phyloP scores from a whole-genome alignment of 2,113 vertebrate species.

The Chionodraco myersi region DNA sequence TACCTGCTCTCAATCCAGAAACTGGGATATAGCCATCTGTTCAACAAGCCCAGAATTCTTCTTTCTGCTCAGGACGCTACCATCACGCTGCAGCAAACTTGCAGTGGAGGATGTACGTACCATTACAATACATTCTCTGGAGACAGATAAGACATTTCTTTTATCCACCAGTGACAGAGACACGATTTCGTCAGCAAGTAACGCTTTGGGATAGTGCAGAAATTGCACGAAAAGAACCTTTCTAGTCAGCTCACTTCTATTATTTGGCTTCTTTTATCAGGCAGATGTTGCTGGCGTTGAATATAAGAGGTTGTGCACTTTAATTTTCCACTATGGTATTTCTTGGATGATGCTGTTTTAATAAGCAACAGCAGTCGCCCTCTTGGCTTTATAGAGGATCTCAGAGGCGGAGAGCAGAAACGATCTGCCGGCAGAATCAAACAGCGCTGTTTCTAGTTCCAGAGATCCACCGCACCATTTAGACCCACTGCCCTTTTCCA shows the following conservation, averaged over 20 bases:
- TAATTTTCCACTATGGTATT: constrained; percentile 9
- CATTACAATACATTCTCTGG: constrained; percentile 41
- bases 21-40: constrained; percentile 46
- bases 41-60: constrained; percentile 31
- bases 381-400: constrained; percentile 18
- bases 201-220: constrained; percentile 17
- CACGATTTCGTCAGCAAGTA: constrained; percentile 20
- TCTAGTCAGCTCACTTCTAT: constrained; percentile 1
- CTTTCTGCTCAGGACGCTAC: background rate
- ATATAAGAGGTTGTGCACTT: constrained; percentile 25
- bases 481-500: constrained; percentile 45
- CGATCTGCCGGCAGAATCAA: constrained; percentile 49
- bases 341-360: constrained; percentile 35
- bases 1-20: constrained; percentile 49
- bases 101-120: background rate
- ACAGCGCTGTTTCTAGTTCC: background rate
- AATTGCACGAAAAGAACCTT: constrained; percentile 34
- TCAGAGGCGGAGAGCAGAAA: constrained; percentile 34
- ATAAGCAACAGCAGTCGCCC: constrained; percentile 19
- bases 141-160: constrained; percentile 42
- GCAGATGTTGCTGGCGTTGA: constrained; percentile 34
- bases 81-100: constrained; percentile 12
- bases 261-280: constrained; percentile 28
- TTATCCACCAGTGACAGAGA: constrained; percentile 34
- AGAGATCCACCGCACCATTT: constrained; percentile 40